These are phyloP conservation scores for Melanotaenia maccullochi DNA, from an alignment of 2,797 vertebrate genomes.

Conservation along the genomic window DNA sequence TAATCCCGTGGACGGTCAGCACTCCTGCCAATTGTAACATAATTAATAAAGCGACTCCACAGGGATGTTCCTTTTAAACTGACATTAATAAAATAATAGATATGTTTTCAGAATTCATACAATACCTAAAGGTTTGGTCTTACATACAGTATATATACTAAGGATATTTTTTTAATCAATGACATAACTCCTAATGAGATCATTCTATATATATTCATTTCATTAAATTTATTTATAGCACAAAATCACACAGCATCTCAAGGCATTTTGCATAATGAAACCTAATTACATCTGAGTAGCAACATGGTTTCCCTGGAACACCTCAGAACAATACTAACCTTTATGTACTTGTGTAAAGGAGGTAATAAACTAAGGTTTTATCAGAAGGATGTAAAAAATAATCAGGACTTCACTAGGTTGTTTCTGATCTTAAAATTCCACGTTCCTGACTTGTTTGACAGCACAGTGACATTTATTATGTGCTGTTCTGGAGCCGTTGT, in stretches of 20 bases:
- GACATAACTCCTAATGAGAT: background rate
- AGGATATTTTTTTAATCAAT: background rate
- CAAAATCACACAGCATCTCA: background rate
- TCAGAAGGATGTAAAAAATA: background rate
- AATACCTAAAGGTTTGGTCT: background rate
- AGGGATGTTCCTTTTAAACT: background rate
- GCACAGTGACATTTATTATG: too few relatives aligned
- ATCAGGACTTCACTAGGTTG: too few relatives aligned
- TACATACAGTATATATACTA: background rate
- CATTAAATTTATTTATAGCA: background rate
- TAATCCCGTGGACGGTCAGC: background rate
- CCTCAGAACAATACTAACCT: too few relatives aligned
- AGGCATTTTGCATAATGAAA: background rate
- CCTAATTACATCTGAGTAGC: background rate
- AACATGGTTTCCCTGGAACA: too few relatives aligned
- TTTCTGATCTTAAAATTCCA: too few relatives aligned
- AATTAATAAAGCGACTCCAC: conserved; percentile 7
- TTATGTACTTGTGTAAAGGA: background rate
- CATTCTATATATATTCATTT: background rate
- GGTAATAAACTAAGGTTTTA: background rate
- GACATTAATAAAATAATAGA: background rate
- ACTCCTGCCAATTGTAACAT: conserved; percentile 2
- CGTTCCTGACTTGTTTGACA: too few relatives aligned
- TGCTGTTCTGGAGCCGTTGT: too few relatives aligned
- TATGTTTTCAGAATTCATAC: background rate